Base-by-base conservation (phyloP, 1,140 invertebrate genomes). In the Pseudoatta argentina region DNA sequence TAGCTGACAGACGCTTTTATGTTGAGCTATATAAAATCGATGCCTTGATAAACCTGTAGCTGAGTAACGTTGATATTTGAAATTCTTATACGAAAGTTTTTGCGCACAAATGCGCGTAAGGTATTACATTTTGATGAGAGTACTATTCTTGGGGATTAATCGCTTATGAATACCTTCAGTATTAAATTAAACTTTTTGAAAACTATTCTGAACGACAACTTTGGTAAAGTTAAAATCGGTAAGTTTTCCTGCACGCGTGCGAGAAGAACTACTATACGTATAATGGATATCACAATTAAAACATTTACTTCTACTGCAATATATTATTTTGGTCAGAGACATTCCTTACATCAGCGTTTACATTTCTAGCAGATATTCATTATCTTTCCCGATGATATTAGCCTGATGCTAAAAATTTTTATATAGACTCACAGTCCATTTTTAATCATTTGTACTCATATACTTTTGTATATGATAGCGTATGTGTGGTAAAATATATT, bases 1-100 rank as follows among this genome's bases (percentile, higher is more conserved):
- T 5, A 61, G 71, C 24, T 34, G 53, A 51, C 61, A 30, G 69
- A 27, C 30, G 30, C 30, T 53, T 27, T 44, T 48, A 18, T 10
- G 18, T n/a, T 51, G 61, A 76, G 27, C 12, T 72, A 77, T 71
- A 30, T 57, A 48, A 64, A 75, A 87, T 77, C 53, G 39, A 67
- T 59, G 48, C 24, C 6, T 64, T 24, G 76, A 66, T 53, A 78
- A 78, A 24, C 24, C 18, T 12, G 27, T 66, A 27, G 10, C n/a
- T 30, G 21, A 24, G 34, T 7, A 12, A 30, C 21, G 75, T n/a
- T 67, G 34, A 81, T 81, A 51, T 71, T 88, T 67, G 61, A 89
- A 79, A 88, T 88, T 88, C 69, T 27, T 34, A 34, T 53, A 30
- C 7, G 10, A 14, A 73, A 75, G 61, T 63, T 89, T 79, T 81